phyloP scores from a whole-genome alignment of 2,113 vertebrate species.

The Gopherus flavomarginatus region DNA sequence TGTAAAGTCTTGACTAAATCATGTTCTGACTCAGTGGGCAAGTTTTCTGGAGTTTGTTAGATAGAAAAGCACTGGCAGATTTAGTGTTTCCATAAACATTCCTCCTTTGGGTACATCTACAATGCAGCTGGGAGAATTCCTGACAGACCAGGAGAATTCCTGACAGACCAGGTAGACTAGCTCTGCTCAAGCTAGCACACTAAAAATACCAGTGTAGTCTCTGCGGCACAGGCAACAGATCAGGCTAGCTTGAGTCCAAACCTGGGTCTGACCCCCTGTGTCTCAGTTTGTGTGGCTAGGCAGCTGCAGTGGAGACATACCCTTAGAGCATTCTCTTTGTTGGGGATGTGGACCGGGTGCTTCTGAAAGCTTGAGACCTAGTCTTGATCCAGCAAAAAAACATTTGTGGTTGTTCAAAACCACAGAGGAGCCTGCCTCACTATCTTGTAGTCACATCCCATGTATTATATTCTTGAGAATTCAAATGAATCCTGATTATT shows the following conservation, averaged over 20 bases:
- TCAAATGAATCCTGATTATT: conserved; percentile 9
- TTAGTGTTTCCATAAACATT: not conserved
- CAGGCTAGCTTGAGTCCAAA: not conserved
- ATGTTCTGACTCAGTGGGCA: not conserved
- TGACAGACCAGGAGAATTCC: not conserved
- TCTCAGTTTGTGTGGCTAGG: not conserved
- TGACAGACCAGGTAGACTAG: not conserved
- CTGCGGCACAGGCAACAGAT: not conserved
- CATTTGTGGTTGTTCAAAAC: conserved; percentile 17
- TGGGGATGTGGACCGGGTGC: not conserved
- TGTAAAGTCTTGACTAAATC: not conserved
- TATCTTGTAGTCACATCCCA: not conserved
- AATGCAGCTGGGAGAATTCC: not conserved
- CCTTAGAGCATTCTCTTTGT: not conserved
- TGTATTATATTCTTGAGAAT: not conserved
- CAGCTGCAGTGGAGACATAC: not conserved
- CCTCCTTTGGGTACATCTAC: not conserved
- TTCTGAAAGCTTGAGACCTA: not conserved
- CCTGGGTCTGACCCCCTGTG: not conserved
- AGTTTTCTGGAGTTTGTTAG: not conserved
- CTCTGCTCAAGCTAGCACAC: not conserved
- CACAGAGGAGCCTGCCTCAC: not conserved
- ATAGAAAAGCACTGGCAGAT: not conserved
- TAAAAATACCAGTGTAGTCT: not conserved
- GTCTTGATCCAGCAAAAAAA: conserved; percentile 2